phyloP scores from a whole-genome alignment of 2,888 invertebrate genomes.

The Agriopis aurantiaria region DNA sequence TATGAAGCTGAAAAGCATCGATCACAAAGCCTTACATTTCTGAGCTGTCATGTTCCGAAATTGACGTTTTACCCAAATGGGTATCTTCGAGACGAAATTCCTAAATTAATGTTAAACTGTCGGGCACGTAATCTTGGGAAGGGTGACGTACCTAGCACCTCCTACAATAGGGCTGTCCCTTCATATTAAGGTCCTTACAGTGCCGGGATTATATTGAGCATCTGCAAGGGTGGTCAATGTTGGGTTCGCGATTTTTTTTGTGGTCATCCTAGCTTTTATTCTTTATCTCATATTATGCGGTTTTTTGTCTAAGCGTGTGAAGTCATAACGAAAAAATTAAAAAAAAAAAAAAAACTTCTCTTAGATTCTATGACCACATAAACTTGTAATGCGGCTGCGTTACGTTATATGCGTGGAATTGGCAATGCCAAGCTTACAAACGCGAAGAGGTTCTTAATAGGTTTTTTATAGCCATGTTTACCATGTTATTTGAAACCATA shows the following conservation, averaged over 20 bases:
- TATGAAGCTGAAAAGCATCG: background rate
- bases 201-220: slow-evolving; percentile 33
- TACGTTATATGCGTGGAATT: too few relatives aligned
- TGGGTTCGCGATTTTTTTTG: background rate
- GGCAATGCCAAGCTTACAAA: too few relatives aligned
- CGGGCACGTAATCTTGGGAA: slow-evolving; percentile 70
- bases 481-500: too few relatives aligned
- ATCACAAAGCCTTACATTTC: slow-evolving; percentile 8
- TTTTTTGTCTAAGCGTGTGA: too few relatives aligned
- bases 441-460: too few relatives aligned
- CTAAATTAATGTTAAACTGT: slow-evolving; percentile 74
- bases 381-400: too few relatives aligned
- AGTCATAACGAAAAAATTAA: too few relatives aligned
- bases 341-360: too few relatives aligned
- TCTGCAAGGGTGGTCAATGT: slow-evolving; percentile 8
- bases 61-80: slow-evolving; percentile 42
- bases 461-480: too few relatives aligned
- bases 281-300: background rate
- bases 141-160: slow-evolving; percentile 75
- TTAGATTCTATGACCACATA: too few relatives aligned
- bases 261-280: too few relatives aligned
- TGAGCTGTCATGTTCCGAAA: slow-evolving; percentile 27
- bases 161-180: slow-evolving; percentile 75
- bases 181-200: slow-evolving; percentile 72
- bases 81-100: slow-evolving; percentile 65